Base-by-base conservation (phyloP, 2,888 invertebrate genomes). In the Lottia gigantea region DNA sequence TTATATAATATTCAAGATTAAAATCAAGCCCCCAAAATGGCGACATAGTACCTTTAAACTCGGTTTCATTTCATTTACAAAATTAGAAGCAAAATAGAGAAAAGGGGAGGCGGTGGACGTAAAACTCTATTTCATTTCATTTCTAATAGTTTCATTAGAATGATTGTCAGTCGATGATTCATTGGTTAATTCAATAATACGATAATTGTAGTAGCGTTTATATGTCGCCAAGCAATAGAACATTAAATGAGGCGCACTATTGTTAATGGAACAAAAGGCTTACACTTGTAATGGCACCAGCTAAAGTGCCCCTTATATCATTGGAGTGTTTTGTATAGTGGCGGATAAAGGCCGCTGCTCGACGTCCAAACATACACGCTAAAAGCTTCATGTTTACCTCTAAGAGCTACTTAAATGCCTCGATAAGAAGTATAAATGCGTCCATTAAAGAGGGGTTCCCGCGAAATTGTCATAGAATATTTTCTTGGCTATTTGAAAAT, bases 261-360 rank as follows among this genome's bases (percentile, higher is more conserved):
- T 55, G 55, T 55, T 23, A 55, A 55, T 55, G 19, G 55, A 55
- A 55, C 55, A 55, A 55, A 40, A 55, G 55, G 55, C 55, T 55
- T 55, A 55, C 23, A 23, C 40, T 55, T 55, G 23, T 55, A 55
- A 55, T 55, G 55, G 55, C 19, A 55, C 55, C 23, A 23, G 55
- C 23, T 55, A 55, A 40, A 55, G 55, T 55, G 55, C 23, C 23
- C 12, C 19, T 55, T 55, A 23, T 55, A 55, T 23, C 55, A 55
- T 55, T 55, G 6, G 55, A 55, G 55, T 55, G 55, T 55, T 55
- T 55, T 55, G 15, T 55, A 55, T 14, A 55, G 55, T 23, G 19
- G 23, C 11, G 19, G 55, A 55, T 55, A 55, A 55, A 55, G 55
- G 55, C 55, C 55, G 55, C 55, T 55, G 19, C 55, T 55, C 55